Evolutionary conservation across 2,888 invertebrate genomes (phyloP), one percentile per base, ranked within the genome.

Genomic region (Diplolepis rosae): DNA sequence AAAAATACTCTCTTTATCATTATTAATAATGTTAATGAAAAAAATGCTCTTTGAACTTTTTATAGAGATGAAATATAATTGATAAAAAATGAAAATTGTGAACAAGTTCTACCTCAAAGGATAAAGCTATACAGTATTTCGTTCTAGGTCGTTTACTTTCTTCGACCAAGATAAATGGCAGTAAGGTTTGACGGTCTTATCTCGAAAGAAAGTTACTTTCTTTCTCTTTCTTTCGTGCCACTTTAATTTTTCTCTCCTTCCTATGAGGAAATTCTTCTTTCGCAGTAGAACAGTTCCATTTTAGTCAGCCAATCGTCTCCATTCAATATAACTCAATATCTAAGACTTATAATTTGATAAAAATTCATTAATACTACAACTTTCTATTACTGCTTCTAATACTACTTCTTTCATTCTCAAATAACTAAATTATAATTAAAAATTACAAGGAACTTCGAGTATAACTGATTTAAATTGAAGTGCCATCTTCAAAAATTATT

Each of bases 121-220:
- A 32, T 18, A 54, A n/a, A 13, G 15, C 18, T n/a, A 30, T 54
- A 7, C n/a, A 32, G 9, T 54, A 54, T 18, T 30, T 15, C 18
- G 28, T 45, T 45, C 42, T 18, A 18, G 18, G 45, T 9, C 45
- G 45, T 18, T 28, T 27, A 13, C 9, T 54, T 54, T 54, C 27
- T n/a, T 30, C 70, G 54, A 71, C 74, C 39, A 78, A 79, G 80
- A 80, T 75, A 79, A 79, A 80, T 80, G 77, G 69, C 71, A 65
- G 66, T 71, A 67, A 22, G 45, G 54, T 66, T 66, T 56, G 69
- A 35, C 56, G 50, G 69, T 69, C 70, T 72, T 76, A 77, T 77
- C 69, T 68, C 68, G 68, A 56, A 79, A 78, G 74, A 74, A 79
- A 66, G 51, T 32, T 52, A 52, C 18, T n/a, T 6, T 52, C n/a